Conservation (phyloP, 2,113 vertebrate genomes). For the Cyprinodon brontotheroides region DNA sequence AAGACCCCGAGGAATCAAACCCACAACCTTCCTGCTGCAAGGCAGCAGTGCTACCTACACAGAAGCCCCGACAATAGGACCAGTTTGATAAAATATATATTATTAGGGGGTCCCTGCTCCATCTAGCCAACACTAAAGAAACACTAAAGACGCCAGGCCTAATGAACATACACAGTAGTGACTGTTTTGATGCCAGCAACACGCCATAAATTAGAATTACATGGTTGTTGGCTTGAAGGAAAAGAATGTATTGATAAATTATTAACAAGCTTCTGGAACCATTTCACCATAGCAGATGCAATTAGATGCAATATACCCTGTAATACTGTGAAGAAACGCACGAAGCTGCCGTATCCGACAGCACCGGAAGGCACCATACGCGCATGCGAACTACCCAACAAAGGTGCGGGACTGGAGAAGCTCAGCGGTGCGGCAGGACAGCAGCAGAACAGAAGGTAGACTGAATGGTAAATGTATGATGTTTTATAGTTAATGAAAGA, state of each 20-base stretch:
- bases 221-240: too few species aligned
- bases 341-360: constrained; percentile 12
- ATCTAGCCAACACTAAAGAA: too few species aligned
- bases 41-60: too few species aligned
- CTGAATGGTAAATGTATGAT: background rate
- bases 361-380: background rate
- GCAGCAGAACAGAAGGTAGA: constrained; percentile 69
- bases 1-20: too few species aligned
- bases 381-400: constrained; percentile 80
- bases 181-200: too few species aligned
- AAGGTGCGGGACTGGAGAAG: constrained; percentile 44
- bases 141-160: too few species aligned
- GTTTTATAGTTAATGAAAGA: constrained; percentile 35
- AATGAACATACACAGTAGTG: too few species aligned
- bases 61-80: too few species aligned
- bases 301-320: background rate
- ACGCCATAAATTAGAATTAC: too few species aligned
- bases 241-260: background rate
- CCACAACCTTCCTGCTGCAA: too few species aligned
- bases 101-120: too few species aligned
- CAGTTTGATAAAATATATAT: too few species aligned
- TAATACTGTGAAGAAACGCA: background rate
- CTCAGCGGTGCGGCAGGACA: constrained; percentile 85
- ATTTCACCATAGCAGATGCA: background rate
- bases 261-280: background rate